Evolutionary conservation across 1,140 invertebrate species (phyloP).

Genomic region (Fopius arisanus): DNA sequence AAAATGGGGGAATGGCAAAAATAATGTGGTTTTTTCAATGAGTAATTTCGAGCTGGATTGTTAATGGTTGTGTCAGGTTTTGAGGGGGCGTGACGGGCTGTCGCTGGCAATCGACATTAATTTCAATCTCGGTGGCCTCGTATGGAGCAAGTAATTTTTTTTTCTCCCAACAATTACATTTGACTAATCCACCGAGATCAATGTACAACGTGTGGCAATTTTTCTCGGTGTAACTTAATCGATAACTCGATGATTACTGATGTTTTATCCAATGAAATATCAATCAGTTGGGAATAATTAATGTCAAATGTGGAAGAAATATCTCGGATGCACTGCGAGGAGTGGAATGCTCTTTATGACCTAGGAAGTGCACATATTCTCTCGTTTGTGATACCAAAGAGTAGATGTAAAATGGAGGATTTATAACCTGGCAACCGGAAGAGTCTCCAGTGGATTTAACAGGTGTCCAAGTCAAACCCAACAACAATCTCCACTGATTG

Average conservation of each 20-base stretch:
- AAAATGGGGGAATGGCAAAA: neutral
- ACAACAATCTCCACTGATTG: constrained; percentile 34
- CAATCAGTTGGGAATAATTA: too few species aligned
- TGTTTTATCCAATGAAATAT: too few species aligned
- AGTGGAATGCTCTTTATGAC: neutral
- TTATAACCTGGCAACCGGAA: constrained; percentile 33
- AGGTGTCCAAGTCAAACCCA: constrained; percentile 32
- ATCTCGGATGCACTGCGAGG: too few species aligned
- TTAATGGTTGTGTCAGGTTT: constrained; percentile 28
- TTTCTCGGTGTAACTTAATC: too few species aligned
- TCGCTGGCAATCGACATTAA: constrained; percentile 36
- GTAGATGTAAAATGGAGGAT: constrained; percentile 25
- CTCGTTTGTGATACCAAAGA: neutral
- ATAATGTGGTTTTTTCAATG: neutral
- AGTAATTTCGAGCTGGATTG: neutral
- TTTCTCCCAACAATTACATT: neutral
- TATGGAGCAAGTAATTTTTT: neutral
- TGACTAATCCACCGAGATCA: neutral
- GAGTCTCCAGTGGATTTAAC: constrained; percentile 33
- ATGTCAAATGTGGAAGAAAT: neutral
- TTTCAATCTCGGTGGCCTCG: constrained; percentile 37
- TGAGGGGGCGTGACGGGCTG: constrained; percentile 23
- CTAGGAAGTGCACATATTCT: neutral
- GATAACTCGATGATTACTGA: too few species aligned
- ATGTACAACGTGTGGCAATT: neutral